Base-by-base conservation (phyloP, 2,113 vertebrate species). In the Cryptomyrus ogoouensis region DNA sequence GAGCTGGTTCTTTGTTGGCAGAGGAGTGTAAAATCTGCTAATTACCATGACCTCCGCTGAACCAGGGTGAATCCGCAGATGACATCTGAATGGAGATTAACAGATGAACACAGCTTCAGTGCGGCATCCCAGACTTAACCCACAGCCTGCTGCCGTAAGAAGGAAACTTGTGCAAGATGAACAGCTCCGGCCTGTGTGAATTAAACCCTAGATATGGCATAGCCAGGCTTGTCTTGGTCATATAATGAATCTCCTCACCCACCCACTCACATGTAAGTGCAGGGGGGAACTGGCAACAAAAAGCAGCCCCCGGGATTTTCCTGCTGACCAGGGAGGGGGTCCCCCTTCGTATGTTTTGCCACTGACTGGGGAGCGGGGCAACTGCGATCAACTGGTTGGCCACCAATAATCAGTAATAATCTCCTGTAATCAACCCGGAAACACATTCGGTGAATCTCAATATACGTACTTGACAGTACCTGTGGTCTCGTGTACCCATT, bases 31-130 rank as follows among this genome's bases (percentile, higher is more conserved):
- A 88, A 62, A 53, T 87, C 52, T 62, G 52, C 53, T 62, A 88
- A 62, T 88, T 87, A 87, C 47, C 49, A 39, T 87, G 86, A 52
- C 86, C 86, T 87, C 86, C 27, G 47, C 35, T 87, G 86, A 87
- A 56, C 50, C 8, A 21, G 87, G 87, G 42, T 47, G 42, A 88
- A 42, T 62, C 53, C 87, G 5, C 35, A 47, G 27, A 44, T 70
- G 56, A 56, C 50, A 47, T 62, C 53, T 88, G 87, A 88, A 46
- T 62, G 53, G 70, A 52, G 27, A 89, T 80, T 80, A 50, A 19
- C 13, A 46, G 42, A 80, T 12, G 19, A 47, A 66, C 66, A 10
- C 3, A n/a, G 46, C 27, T 52, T 83, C 42, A 83, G 39, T 15
- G 77, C 0, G 77, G 35, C 39, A 19, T 83, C 12, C 31, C 13